Conservation (phyloP, 2,113 vertebrate genomes). For the Barbus barbus region DNA sequence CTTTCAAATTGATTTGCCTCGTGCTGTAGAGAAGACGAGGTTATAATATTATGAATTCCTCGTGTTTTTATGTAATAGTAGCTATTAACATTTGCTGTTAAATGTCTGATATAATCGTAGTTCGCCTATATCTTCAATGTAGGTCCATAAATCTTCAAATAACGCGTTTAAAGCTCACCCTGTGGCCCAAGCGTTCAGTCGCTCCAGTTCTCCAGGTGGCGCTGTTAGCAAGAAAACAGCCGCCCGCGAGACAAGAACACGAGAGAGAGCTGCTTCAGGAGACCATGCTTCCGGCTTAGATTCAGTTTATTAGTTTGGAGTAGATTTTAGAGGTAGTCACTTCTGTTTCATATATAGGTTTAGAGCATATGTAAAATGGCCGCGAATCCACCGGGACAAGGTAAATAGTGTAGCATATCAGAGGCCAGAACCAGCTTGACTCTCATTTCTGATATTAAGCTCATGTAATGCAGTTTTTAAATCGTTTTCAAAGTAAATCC, state of each 20-base stretch:
- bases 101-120: neutral
- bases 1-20: neutral
- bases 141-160: neutral
- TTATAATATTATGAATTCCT: neutral
- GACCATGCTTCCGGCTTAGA: neutral
- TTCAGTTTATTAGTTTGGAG: neutral
- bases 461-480: neutral
- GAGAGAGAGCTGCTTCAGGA: neutral
- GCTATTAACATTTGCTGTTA: neutral
- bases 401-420: constrained; percentile 10
- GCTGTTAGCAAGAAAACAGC: neutral
- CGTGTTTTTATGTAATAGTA: too few relatives aligned
- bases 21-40: neutral
- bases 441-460: too few relatives aligned
- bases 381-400: constrained; percentile 51
- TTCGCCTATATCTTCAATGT: neutral
- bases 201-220: constrained; percentile 6
- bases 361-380: constrained; percentile 31
- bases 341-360: neutral
- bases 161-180: too few relatives aligned
- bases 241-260: neutral
- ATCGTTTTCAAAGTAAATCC: neutral
- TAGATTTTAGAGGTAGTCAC: neutral
- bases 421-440: neutral
- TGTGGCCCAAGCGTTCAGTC: neutral